Evolutionary conservation across 2,888 invertebrate genomes (phyloP), one percentile per base, ranked within the genome.

Genomic region (Caenorhabditis sp.): DNA sequence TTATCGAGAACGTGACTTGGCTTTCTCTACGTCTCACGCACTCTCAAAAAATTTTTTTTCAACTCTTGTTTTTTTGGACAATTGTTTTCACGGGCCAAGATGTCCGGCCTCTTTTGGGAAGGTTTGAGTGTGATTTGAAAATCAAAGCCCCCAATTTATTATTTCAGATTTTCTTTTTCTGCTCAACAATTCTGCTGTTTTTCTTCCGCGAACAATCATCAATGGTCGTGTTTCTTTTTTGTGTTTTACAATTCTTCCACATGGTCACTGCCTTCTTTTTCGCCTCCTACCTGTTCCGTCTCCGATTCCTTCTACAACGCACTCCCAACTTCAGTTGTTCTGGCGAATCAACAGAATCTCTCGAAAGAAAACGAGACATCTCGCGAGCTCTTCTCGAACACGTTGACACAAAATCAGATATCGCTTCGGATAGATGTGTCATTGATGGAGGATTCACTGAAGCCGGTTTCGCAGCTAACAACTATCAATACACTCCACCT

Each of bases 351-450:
- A 79, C 77, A n/a, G 62, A 77, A 31, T 73, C 75, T 3, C 65
- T 80, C 19, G 80, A 78, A 53, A 26, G 80, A 17, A 80, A 80
- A 53, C 31, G 80, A 12, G 80, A 80, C 62, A 80, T 80, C 14
- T 77, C 77, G 8, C 58, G 80, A 27, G 80, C 80, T 1, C 68
- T 80, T 24, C 66, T 80, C 26, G 80, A 77, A 37, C 77, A 77
- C 49, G 70, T 73, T 27, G 73, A 70, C 43, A 68, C 73, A 3
- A 69, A 70, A 51, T 66, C 63, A 24, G 67, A 70, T 57, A 62
- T 67, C 17, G 60, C 67, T 3, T 69, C 68, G 10, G 66, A 69
- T 43, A 55, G 66, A 3, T 62, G 64, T 17, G 67, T 66, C 14
- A 36, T 62, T 19, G 70, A 75, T 57, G 75, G 70, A 14, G 70